Base-by-base conservation (phyloP, 2,888 invertebrate genomes). In the Luffia ferchaultella region DNA sequence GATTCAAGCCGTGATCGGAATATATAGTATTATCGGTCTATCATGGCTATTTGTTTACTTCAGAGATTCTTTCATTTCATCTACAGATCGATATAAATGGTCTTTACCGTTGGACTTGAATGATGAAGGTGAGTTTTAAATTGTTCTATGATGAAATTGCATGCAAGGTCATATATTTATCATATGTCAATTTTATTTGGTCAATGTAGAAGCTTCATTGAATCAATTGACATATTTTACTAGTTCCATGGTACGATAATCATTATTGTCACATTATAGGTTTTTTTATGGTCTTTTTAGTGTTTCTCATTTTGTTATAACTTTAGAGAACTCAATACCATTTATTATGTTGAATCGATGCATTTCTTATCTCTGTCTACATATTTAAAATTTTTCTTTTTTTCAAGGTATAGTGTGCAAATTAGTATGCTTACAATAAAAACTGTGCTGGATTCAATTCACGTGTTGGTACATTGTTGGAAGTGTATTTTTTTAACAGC, bases 21-120 rank as follows among this genome's bases (percentile, higher is more conserved):
- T 95, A 57, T 96, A 96, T 78, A 94, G 94, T 62, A 91, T 94
- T 50, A 89, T 95, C 30, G 93, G 95, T 2, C 86, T 96, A n/a
- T 93, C 94, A 1, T 96, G 96, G 96, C 88, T 96, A 77, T 90
- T 96, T 62, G 91, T 95, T 42, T 96, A 93, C 78, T 92, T 96
- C 60, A 76, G 90, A 55, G 96, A 96, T 70, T 93, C 95, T 1
- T 95, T 96, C 67, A 91, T 93, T 61, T 91, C 93, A 16, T 88
- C 90, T 52, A 85, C 89, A 63, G 93, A 93, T 65, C 86, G 85
- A 60, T 95, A 93, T 71, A 87, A 91, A 63, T 94, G 94, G 94
- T 90, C 93, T 15, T 88, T 92, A 63, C 90, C 93, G 16, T 89
- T 89, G 60, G 82, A 87, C 54, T 86, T 88, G 55, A 91, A 88